Evolutionary conservation across 2,113 vertebrate genomes (phyloP).

Genomic region (Thalassoma bifasciatum): DNA sequence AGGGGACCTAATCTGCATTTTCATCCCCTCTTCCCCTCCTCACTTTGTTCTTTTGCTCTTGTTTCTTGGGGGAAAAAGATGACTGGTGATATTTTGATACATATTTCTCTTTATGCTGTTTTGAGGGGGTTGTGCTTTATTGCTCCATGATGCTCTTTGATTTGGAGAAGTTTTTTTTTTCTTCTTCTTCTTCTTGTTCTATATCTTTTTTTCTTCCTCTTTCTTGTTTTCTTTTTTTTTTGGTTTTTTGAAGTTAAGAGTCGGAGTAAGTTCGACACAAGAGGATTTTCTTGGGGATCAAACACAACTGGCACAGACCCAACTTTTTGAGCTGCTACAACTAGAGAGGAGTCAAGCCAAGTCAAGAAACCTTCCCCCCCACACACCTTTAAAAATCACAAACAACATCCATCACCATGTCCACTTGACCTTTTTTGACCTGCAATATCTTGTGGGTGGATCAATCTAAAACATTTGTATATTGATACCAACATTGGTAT

Average conservation of each 20-base stretch:
- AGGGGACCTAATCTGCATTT: slow-evolving; percentile 59
- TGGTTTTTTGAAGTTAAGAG: slow-evolving; percentile 54
- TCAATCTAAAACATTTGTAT: no score
- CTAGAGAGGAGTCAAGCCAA: slow-evolving; percentile 28
- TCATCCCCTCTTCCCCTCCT: not conserved
- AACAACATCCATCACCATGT: slow-evolving; percentile 10
- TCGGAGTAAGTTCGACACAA: slow-evolving; percentile 58
- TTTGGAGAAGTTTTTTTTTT: slow-evolving; percentile 40
- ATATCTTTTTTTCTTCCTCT: no score
- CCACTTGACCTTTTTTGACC: slow-evolving; percentile 33
- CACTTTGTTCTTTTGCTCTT: slow-evolving; percentile 53
- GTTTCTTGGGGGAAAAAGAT: slow-evolving; percentile 59
- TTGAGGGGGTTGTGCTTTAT: slow-evolving; percentile 52
- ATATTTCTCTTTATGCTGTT: slow-evolving; percentile 70
- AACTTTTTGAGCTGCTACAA: slow-evolving; percentile 56
- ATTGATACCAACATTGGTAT: no score
- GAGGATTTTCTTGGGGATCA: slow-evolving; percentile 71
- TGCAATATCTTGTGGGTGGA: no score
- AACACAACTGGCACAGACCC: slow-evolving; percentile 49
- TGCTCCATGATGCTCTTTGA: slow-evolving; percentile 65
- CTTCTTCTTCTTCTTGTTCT: slow-evolving; percentile 25
- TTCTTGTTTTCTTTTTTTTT: no score
- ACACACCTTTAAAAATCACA: slow-evolving; percentile 21
- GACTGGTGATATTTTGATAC: slow-evolving; percentile 67
- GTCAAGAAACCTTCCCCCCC: not conserved